Base-by-base conservation (phyloP, 2,113 vertebrate genomes). In the Puffinus mauretanicus region DNA sequence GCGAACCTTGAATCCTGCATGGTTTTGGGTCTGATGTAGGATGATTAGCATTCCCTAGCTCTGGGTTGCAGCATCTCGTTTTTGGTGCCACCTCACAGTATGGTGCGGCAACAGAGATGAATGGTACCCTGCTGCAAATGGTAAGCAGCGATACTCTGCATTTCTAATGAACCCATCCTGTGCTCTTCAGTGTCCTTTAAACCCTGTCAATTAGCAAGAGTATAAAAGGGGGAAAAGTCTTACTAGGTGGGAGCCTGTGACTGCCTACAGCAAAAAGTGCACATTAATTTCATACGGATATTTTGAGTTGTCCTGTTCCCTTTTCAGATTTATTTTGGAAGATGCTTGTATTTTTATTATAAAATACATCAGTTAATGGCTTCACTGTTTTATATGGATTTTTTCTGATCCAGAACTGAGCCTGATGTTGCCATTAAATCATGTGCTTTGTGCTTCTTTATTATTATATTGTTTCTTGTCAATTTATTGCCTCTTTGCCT, bases 131-230 rank as follows among this genome's bases (percentile, higher is more conserved):
- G 81, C 73, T 91, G 81, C 62, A 91, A 95, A 91, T 36, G 58
- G 81, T 65, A 76, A 84, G 81, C 58, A 5, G 81, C 0, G 2
- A 54, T 73, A 58, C 14, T 95, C 95, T 95, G 96, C 94, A 96
- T 94, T 95, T 93, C 92, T 96, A 90, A 96, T 96, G 88, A 96
- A 62, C 70, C 54, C 70, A 80, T 85, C 75, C 84, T 93, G 78
- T 94, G 93, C 78, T 93, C 79, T 91, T 94, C 85, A 38, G 40
- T 49, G 77, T 94, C 94, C 96, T 97, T 90, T 95, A 97, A 95
- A 95, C 70, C 46, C 55, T 73, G 62, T 62, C 54, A 82, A 64
- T 93, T 85, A 96, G 34, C 81, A 57, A 38, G 16, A 82, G 25
- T 69, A 36, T 89, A 95, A 57, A 92, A 87, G 19, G 32, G 12